A percentile compares a stretch with the other conserved stretches of the same genome.
Evolutionary conservation across 2,113 vertebrate genomes (phyloP).

Genomic region (Cariama cristata): DNA sequence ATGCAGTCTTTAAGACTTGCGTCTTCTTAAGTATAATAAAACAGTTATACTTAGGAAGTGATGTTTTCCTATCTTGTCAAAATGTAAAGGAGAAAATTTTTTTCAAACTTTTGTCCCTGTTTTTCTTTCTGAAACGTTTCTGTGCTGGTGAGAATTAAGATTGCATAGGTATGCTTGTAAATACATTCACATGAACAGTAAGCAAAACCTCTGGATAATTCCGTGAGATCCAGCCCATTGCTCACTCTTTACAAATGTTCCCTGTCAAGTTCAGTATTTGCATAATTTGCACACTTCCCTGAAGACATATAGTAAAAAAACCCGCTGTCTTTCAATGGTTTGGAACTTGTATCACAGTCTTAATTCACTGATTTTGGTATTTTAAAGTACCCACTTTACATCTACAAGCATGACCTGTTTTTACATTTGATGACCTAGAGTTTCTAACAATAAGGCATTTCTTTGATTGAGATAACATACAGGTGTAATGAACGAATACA

Average conservation of each 20-base stretch:
- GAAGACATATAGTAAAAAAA: neutral
- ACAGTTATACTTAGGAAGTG: neutral
- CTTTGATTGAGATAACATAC: neutral
- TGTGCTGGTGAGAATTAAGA: neutral
- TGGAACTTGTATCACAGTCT: neutral
- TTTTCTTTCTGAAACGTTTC: neutral
- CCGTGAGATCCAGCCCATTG: neutral
- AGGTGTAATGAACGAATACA: neutral
- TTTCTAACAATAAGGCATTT: neutral
- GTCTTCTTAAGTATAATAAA: neutral
- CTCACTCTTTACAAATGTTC: neutral
- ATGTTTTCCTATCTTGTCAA: neutral
- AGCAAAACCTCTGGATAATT: neutral
- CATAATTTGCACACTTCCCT: neutral
- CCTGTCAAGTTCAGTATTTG: neutral
- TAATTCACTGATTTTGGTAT: neutral
- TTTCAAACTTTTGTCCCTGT: neutral
- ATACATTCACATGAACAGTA: neutral
- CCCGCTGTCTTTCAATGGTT: neutral
- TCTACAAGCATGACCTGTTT: neutral
- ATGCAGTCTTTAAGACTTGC: neutral
- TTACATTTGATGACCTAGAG: neutral
- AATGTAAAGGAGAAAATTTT: neutral
- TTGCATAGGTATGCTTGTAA: neutral
- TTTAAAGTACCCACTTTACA: neutral